Conservation (phyloP, 2,797 vertebrate genomes). For the Cetoscarus ocellatus region DNA sequence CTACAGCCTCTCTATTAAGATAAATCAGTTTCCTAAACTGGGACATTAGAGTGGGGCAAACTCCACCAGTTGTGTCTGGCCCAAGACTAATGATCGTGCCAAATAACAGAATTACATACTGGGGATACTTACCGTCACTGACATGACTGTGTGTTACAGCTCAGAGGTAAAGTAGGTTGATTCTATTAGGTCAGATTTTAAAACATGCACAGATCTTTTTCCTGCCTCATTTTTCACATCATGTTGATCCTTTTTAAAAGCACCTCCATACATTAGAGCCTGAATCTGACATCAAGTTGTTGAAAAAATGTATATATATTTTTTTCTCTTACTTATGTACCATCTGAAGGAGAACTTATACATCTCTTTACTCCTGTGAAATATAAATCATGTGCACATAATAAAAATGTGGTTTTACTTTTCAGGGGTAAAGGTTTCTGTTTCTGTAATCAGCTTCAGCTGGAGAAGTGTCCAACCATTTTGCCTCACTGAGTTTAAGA, state of each 20-base stretch:
- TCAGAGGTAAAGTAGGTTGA: not conserved
- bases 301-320: no score
- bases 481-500: no score
- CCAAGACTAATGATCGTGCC: slow-evolving; percentile 37
- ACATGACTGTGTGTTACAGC: not conserved
- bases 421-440: no score
- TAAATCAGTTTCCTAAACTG: slow-evolving; percentile 80
- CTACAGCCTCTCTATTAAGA: slow-evolving; percentile 64
- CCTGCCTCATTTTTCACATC: not conserved
- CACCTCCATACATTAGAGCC: no score
- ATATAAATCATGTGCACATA: no score
- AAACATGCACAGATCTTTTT: not conserved
- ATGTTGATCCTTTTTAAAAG: not conserved
- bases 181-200: slow-evolving; percentile 22
- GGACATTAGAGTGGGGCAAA: slow-evolving; percentile 71
- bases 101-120: slow-evolving; percentile 11
- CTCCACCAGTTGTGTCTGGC: slow-evolving; percentile 27
- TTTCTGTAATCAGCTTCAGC: no score
- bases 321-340: no score
- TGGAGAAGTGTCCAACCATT: no score
- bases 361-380: no score
- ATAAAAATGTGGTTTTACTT: no score
- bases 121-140: slow-evolving; percentile 3
- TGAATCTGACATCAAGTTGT: no score
- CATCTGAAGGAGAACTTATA: no score